These are phyloP conservation scores for Diachrysia chrysitis DNA, from an alignment of 2,888 invertebrate genomes.

Conservation along the genomic window DNA sequence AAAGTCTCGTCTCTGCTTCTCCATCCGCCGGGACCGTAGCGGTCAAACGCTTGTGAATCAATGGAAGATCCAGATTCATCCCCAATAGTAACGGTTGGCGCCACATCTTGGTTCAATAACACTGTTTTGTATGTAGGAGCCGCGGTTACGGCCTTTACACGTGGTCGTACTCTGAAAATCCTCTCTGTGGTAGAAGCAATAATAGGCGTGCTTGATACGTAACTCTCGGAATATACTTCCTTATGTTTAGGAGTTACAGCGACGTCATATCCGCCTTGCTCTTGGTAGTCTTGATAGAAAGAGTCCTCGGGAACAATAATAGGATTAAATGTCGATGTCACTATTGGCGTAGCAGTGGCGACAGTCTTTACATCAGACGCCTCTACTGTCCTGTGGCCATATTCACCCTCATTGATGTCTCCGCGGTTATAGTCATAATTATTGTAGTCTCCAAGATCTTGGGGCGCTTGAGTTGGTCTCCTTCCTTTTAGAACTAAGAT, in stretches of 20 bases:
- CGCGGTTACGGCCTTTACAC: constrained; percentile 78
- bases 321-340: constrained; percentile 82
- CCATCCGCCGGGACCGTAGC: constrained; percentile 90
- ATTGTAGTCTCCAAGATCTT: constrained; percentile 73
- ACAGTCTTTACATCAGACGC: constrained; percentile 45
- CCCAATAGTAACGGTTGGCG: constrained; percentile 65
- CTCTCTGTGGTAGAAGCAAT: constrained; percentile 74
- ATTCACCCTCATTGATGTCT: constrained; percentile 71
- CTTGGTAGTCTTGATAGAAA: constrained; percentile 83
- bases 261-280: constrained; percentile 70
- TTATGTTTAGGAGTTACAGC: constrained; percentile 69
- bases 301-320: constrained; percentile 87
- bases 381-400: constrained; percentile 69
- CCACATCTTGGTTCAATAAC: constrained; percentile 76
- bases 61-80: constrained; percentile 66
- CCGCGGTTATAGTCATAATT: constrained; percentile 75
- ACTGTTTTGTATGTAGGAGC: constrained; percentile 84
- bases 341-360: constrained; percentile 72
- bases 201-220: constrained; percentile 75
- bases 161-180: constrained; percentile 74
- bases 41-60: constrained; percentile 87
- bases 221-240: constrained; percentile 67
- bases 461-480: constrained; percentile 74
- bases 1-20: constrained; percentile 89
- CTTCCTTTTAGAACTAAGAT: constrained; percentile 86